These are phyloP conservation scores for Actinia tenebrosa DNA, from an alignment of 64 coral and sea anemone genomes.

Conservation along the genomic window DNA sequence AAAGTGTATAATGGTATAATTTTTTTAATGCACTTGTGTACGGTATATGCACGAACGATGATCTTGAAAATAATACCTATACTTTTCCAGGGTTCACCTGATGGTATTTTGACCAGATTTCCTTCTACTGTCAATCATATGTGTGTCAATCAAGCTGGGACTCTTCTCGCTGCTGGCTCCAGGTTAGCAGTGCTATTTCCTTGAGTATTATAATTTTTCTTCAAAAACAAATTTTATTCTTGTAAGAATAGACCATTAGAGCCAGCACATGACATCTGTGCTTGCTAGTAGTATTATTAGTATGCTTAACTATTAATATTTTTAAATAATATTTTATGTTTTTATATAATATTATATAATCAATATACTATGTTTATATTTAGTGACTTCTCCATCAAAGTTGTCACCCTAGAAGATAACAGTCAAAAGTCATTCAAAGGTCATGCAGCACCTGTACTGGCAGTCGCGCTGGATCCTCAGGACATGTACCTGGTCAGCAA, in stretches of 20 bases:
- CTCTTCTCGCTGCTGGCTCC: conserved; percentile 68
- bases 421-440: conserved; percentile 82
- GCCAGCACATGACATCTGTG: too few relatives aligned
- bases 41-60: too few relatives aligned
- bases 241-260: too few relatives aligned
- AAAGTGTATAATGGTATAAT: too few relatives aligned
- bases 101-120: conserved; percentile 96
- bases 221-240: too few relatives aligned
- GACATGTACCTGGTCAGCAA: conserved; percentile 63
- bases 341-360: too few relatives aligned
- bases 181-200: conserved; percentile 36
- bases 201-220: too few relatives aligned
- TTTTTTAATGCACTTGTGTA: too few relatives aligned
- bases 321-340: too few relatives aligned
- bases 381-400: conserved; percentile 94
- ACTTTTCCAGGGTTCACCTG: conserved; percentile 64
- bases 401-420: conserved; percentile 72
- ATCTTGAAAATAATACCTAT: neutral
- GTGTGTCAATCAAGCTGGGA: conserved; percentile 84
- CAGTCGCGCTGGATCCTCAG: conserved; percentile 82
- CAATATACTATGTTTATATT: neutral
- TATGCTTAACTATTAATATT: too few relatives aligned
- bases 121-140: conserved; percentile 86
- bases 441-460: conserved; percentile 85
- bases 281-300: too few relatives aligned